Percentiles rank a stretch among this genome's conserved stretches.
These are phyloP conservation scores for Himalopsyche japonica DNA, from an alignment of 2,888 invertebrate species.

Conservation along the genomic window DNA sequence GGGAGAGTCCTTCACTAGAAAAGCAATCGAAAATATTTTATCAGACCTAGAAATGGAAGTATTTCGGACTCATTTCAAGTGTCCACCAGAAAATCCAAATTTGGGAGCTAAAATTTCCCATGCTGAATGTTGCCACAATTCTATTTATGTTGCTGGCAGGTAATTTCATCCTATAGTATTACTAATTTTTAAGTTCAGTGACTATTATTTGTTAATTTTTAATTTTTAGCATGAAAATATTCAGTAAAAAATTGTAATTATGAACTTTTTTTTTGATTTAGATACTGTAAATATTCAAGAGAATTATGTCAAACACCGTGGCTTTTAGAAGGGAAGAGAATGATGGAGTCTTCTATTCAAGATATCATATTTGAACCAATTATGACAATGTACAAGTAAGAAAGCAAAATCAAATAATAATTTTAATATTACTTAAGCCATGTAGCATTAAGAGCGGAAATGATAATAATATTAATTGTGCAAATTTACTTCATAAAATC, in stretches of 20 bases:
- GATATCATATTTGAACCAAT: constrained; percentile 80
- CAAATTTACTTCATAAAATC: too few relatives aligned
- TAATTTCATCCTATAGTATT: constrained; percentile 43
- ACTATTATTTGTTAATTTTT: too few relatives aligned
- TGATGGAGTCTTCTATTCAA: constrained; percentile 86
- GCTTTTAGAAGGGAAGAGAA: constrained; percentile 78
- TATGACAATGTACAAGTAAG: constrained; percentile 63
- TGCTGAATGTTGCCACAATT: constrained; percentile 61
- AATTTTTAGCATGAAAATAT: too few relatives aligned
- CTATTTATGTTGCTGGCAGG: constrained; percentile 69
- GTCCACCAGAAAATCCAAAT: constrained; percentile 58
- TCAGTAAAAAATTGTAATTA: too few relatives aligned
- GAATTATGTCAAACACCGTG: constrained; percentile 92
- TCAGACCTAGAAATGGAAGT: constrained; percentile 52
- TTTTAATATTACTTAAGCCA: background rate
- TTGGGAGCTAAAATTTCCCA: constrained; percentile 52
- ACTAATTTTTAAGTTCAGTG: too few relatives aligned
- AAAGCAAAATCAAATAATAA: constrained; percentile 44
- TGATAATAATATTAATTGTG: too few relatives aligned
- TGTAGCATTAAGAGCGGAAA: background rate
- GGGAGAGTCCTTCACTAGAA: constrained; percentile 65
- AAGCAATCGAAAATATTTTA: constrained; percentile 63
- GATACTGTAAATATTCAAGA: constrained; percentile 85
- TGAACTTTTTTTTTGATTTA: constrained; percentile 42
- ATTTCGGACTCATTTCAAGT: constrained; percentile 56